A percentile compares a stretch with the other conserved stretches of the same genome.
These are phyloP conservation scores for Serilophus lunatus DNA, from an alignment of 2,113 vertebrate species.

Conservation along the genomic window DNA sequence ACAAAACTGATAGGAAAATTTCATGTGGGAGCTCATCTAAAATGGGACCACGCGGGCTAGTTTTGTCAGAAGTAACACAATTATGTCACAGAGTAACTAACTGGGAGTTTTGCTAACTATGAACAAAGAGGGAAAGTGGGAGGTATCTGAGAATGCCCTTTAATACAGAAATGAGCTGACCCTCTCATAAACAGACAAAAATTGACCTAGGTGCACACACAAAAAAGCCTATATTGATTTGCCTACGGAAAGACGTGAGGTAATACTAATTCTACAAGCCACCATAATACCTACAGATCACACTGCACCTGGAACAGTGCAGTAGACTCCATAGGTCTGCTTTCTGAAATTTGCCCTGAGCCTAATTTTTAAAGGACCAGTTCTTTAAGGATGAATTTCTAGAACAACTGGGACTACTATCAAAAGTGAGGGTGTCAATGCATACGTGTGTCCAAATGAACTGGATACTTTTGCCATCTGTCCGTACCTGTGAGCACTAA, in stretches of 20 bases:
- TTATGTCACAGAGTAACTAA: background rate
- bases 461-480: background rate
- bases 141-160: background rate
- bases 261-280: background rate
- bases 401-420: background rate
- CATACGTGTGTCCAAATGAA: accelerated
- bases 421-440: background rate
- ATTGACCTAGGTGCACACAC: background rate
- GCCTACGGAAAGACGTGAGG: background rate
- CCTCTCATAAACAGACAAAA: background rate
- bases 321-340: background rate
- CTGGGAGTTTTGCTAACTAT: background rate
- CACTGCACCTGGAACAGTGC: background rate
- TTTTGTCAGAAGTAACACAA: background rate
- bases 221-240: background rate
- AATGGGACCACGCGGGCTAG: background rate
- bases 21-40: background rate
- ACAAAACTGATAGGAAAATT: background rate
- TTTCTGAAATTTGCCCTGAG: background rate
- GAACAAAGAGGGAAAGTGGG: background rate
- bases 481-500: background rate
- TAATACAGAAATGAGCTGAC: background rate
- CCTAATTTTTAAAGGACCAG: background rate
- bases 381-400: background rate
- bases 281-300: background rate